Conservation (phyloP, 2,113 vertebrate species). For the Chaenocephalus aceratus region DNA sequence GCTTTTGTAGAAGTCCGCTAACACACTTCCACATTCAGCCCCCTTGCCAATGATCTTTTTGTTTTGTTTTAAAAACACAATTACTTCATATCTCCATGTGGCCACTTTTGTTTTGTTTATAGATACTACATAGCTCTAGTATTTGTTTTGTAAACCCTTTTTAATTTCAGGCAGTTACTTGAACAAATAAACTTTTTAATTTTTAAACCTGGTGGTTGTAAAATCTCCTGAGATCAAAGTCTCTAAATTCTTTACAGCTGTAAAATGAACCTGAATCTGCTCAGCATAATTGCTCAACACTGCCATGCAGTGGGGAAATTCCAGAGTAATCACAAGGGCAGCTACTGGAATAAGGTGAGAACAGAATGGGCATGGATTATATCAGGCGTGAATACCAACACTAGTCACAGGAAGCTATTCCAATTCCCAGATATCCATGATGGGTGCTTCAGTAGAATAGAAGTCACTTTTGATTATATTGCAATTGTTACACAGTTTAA, state of each 20-base stretch:
- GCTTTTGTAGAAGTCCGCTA: conserved; percentile 70
- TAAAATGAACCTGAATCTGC: not conserved
- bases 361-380: not conserved
- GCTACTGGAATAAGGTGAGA: not conserved
- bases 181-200: conserved; percentile 97
- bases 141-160: conserved; percentile 93
- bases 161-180: conserved; percentile 92
- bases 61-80: conserved; percentile 94
- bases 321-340: not conserved
- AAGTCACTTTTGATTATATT: not conserved
- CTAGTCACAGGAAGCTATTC: not conserved
- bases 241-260: not conserved
- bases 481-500: not conserved
- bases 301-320: conserved; percentile 11
- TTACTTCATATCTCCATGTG: conserved; percentile 84
- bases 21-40: conserved; percentile 87
- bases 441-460: not conserved
- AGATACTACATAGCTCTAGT: conserved; percentile 86
- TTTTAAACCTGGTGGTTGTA: conserved; percentile 72
- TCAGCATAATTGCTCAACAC: conserved; percentile 20
- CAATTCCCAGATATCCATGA: not conserved
- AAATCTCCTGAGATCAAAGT: conserved; percentile 49
- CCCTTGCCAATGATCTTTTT: conserved; percentile 85
- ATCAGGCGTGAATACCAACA: not conserved
- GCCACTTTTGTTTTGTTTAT: conserved; percentile 86